Evolutionary conservation across 2,888 invertebrate genomes (phyloP).

Genomic region (Conops quadrifasciatus): DNA sequence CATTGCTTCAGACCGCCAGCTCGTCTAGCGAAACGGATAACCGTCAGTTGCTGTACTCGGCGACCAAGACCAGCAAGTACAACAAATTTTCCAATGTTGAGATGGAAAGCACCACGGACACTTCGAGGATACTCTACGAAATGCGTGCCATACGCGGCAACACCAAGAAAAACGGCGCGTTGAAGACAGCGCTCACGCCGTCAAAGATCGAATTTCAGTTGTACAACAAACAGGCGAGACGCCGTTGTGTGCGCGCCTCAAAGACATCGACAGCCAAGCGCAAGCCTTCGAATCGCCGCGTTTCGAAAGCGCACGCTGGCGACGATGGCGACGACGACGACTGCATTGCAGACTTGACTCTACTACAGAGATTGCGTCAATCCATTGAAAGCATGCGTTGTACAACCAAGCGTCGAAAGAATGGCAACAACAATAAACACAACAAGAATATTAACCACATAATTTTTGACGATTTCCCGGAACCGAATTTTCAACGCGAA

Average conservation of each 20-base stretch:
- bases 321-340: background rate
- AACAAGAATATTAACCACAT: conserved; percentile 38
- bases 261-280: conserved; percentile 35
- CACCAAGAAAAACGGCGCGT: background rate
- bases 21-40: conserved; percentile 58
- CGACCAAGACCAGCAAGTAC: conserved; percentile 47
- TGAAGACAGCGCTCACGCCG: conserved; percentile 47
- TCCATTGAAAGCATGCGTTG: conserved; percentile 54
- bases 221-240: conserved; percentile 45
- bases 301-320: conserved; percentile 10
- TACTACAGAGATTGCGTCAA: conserved; percentile 47
- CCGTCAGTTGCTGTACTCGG: conserved; percentile 41
- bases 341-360: conserved; percentile 33
- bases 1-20: conserved; percentile 51
- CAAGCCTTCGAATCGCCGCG: conserved; percentile 15
- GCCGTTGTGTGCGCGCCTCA: conserved; percentile 35
- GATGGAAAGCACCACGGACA: conserved; percentile 41
- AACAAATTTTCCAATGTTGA: conserved; percentile 48
- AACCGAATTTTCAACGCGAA: conserved; percentile 45
- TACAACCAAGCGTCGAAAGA: conserved; percentile 23
- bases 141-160: conserved; percentile 52
- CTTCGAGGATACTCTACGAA: conserved; percentile 54
- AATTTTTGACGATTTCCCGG: conserved; percentile 52
- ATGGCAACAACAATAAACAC: background rate
- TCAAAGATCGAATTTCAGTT: conserved; percentile 60